Base-by-base conservation (phyloP, 2,797 vertebrate species). In the Platalea minor region DNA sequence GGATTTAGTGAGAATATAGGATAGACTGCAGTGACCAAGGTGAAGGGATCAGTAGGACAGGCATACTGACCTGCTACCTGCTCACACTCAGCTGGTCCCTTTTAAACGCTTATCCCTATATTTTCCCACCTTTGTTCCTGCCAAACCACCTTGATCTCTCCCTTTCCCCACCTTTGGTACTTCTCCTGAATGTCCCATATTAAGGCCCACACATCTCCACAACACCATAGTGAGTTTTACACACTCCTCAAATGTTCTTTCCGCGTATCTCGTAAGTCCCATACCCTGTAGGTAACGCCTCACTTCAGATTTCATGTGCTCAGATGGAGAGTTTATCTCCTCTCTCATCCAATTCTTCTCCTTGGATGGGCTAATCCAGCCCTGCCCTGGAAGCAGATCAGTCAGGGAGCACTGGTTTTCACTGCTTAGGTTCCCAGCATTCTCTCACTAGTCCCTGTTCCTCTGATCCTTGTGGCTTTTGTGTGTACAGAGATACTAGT, bases 401-500 rank as follows among this genome's bases (percentile, higher is more conserved):
- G 8, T 5, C 11, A 35, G 2, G 11, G 8, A 57, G 15, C 5
- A 1, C 15, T 80, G 20, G 0, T 17, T 83, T 63, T 25, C 33
- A n/a, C 4, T 16, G 63, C 5, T 33, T 41, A 29, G 6, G 19
- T 23, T 50, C n/a, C 45, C 59, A 51, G 8, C 5, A 6, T 68
- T 67, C 1, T 8, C 7, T 6, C 1, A 4, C 1, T 53, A 0
- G 0, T 63, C 25, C 37, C 31, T 56, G 14, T 46, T 59, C 17
- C 33, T 60, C 39, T 68, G 9, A 20, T 39, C 15, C 17, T 46
- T 23, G 25, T 17, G 12, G 24, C 7, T 86, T 60, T 72, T n/a
- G 10, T 46, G 17, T 18, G 13, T 46, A 43, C 20, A 77, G 31
- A n/a, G 7, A 24, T 29, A 48, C 10, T 8, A n/a, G 6, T 43